These are phyloP conservation scores for Carassius auratus DNA, from an alignment of 2,113 vertebrate species.

Conservation along the genomic window DNA sequence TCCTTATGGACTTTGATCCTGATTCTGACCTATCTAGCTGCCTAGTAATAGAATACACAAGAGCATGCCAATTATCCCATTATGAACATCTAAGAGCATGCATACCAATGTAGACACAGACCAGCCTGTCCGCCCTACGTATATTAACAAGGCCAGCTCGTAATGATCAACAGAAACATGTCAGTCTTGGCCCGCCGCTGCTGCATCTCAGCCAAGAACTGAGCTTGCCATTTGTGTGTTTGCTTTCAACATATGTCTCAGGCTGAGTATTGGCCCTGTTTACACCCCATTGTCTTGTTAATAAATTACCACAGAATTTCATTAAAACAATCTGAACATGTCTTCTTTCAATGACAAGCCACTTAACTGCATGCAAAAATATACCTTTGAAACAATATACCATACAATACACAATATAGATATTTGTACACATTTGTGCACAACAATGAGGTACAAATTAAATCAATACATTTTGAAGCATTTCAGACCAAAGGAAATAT, in stretches of 20 bases:
- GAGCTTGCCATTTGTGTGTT: constrained; percentile 49
- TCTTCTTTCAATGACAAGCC: constrained; percentile 2
- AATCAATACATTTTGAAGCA: background rate
- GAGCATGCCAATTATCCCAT: constrained; percentile 77
- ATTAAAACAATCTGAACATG: constrained; percentile 59
- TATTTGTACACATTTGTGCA: too few species aligned
- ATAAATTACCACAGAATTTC: constrained; percentile 63
- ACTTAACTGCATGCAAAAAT: background rate
- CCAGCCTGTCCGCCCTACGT: constrained; percentile 26
- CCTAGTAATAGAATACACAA: constrained; percentile 55
- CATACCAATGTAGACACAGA: constrained; percentile 66
- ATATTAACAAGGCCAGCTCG: constrained; percentile 41
- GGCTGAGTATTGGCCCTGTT: constrained; percentile 73
- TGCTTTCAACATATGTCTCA: constrained; percentile 72
- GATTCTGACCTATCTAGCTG: constrained; percentile 76
- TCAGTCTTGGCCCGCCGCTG: constrained; percentile 16
- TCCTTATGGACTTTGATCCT: constrained; percentile 72
- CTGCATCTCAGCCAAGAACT: constrained; percentile 10
- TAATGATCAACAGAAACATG: constrained; percentile 37
- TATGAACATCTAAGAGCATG: constrained; percentile 66
- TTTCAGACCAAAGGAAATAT: too few species aligned
- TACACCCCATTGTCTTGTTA: constrained; percentile 79
- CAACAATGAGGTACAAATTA: constrained; percentile 52
- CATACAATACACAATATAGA: background rate
- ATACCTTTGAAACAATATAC: background rate